Conservation (phyloP, 2,113 vertebrate genomes). For the Trogon surrucura region DNA sequence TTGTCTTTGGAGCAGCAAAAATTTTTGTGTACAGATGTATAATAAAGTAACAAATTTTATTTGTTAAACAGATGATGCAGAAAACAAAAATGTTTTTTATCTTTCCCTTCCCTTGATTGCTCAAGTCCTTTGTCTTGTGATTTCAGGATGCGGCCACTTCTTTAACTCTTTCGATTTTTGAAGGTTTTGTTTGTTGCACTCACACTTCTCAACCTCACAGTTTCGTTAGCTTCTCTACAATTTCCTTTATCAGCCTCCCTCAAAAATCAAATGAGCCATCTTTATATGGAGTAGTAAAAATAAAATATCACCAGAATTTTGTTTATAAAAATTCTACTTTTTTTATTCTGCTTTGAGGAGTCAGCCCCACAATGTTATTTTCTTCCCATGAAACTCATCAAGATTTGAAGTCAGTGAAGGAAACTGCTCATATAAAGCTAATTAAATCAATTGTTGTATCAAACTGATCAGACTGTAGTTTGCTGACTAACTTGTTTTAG, state of each 20-base stretch:
- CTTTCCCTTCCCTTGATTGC: not conserved
- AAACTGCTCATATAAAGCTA: not conserved
- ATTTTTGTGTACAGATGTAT: not conserved
- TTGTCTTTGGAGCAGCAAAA: not conserved
- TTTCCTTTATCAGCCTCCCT: not conserved
- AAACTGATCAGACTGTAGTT: not conserved
- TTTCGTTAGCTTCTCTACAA: not conserved
- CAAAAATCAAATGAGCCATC: not conserved
- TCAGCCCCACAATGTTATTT: not conserved
- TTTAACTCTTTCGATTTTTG: not conserved
- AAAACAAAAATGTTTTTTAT: not conserved
- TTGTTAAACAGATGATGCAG: not conserved
- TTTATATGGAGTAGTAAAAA: not conserved
- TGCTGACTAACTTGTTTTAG: not conserved
- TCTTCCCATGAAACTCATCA: not conserved
- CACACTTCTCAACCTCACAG: not conserved
- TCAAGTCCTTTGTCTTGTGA: not conserved
- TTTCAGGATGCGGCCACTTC: not conserved
- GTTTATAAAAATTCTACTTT: not conserved
- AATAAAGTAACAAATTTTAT: not conserved
- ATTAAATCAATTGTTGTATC: accelerated
- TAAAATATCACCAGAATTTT: not conserved
- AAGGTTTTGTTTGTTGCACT: not conserved
- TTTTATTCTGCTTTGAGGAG: not conserved
- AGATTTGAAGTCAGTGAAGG: not conserved